Evolutionary conservation across 2,113 vertebrate genomes (phyloP).

Genomic region (Piprites chloris): DNA sequence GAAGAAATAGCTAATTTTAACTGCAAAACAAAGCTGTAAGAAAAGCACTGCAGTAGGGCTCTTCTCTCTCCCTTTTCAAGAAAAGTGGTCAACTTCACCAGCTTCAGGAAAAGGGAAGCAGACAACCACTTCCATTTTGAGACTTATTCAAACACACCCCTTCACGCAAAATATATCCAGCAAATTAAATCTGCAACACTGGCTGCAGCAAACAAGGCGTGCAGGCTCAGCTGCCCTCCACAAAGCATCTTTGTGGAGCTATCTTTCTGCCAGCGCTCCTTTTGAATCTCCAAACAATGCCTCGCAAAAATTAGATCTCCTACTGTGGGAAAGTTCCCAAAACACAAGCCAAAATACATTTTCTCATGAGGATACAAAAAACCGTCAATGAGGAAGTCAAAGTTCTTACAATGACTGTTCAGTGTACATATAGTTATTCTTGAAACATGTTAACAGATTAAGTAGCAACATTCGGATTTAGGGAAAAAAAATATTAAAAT

Average conservation of each 20-base stretch:
- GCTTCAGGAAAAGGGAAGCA: background rate
- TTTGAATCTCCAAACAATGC: constrained; percentile 66
- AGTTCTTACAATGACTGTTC: background rate
- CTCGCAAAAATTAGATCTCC: constrained; percentile 58
- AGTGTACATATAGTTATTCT: background rate
- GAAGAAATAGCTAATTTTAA: constrained; percentile 36
- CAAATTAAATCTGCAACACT: constrained; percentile 56
- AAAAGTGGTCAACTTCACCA: background rate
- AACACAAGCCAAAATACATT: constrained; percentile 54
- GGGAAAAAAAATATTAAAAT: background rate
- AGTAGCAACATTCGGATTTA: background rate
- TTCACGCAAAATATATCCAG: constrained; percentile 12
- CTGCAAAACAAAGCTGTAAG: background rate
- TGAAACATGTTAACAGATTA: background rate
- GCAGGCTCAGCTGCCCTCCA: constrained; percentile 41
- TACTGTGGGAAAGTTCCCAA: constrained; percentile 66
- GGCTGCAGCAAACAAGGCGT: background rate
- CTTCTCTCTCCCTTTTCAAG: background rate
- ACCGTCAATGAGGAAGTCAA: constrained; percentile 6
- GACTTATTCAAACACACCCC: background rate
- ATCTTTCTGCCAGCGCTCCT: constrained; percentile 54
- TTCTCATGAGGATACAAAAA: constrained; percentile 55
- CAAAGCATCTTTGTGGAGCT: constrained; percentile 66
- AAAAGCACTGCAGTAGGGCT: background rate
- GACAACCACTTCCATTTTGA: background rate